Evolutionary conservation across 2,888 invertebrate genomes (phyloP), one percentile per base, ranked within the genome.

Genomic region (Tupiocoris notatus): DNA sequence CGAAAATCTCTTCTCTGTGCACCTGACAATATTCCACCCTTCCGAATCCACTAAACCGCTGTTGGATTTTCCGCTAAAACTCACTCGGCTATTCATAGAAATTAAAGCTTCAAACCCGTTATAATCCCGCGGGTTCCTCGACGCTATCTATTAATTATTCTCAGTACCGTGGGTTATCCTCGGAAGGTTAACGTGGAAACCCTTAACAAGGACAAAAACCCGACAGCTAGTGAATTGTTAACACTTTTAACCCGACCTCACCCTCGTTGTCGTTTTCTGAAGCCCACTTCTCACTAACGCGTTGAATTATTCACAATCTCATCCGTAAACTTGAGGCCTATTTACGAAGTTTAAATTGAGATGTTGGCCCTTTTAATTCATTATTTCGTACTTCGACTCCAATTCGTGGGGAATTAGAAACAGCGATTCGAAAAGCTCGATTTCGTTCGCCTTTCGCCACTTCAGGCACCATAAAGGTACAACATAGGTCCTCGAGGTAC

Each of bases 81-180:
- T 54, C 22, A 62, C 73, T 73, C 73, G 62, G 73, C n/a, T 73
- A 73, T 73, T 73, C 73, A 73, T 73, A 73, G 73, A 62, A 73
- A 73, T 73, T 73, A 73, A 73, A 73, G 73, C 73, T 73, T 73
- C 62, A 73, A 39, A 62, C 62, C 61, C 73, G 73, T 73, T 61
- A 73, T 73, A 73, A 73, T 73, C 73, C 63, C 62, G 61, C 62
- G 73, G 67, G 67, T 24, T 65, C 12, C 65, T 39, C 39, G 39
- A 39, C 39, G 20, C 6, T 22, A 20, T 59, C 39, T 39, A 62
- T 73, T 73, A 73, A 73, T 73, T 62, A 73, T 73, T 73, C 61
- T 22, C 20, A 12, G 22, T 62, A 39, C 39, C 22, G 16, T 22
- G 20, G 22, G 54, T 73, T 61, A 73, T 73, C 73, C 73, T 20